These are phyloP conservation scores for Chlorodrepanis virens DNA, from an alignment of 2,113 vertebrate species.

Conservation along the genomic window DNA sequence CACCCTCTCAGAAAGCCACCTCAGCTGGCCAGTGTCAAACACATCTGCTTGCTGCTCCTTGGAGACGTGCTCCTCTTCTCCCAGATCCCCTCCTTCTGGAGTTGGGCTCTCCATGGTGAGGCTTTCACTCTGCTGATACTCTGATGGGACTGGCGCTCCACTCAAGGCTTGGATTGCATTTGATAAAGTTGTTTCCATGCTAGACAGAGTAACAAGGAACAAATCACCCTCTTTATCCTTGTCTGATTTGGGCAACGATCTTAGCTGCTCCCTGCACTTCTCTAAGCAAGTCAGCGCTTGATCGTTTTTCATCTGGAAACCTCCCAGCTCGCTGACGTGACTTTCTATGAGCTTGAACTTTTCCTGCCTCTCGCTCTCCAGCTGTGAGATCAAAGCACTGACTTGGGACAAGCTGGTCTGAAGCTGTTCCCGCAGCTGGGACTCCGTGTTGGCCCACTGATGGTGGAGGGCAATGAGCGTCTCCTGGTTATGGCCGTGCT, in stretches of 20 bases:
- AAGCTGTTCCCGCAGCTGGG: constrained; percentile 78
- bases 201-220: constrained; percentile 72
- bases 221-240: constrained; percentile 63
- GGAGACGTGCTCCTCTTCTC: neutral
- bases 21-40: constrained; percentile 70
- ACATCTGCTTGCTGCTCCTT: neutral
- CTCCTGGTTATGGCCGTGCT: constrained; percentile 75
- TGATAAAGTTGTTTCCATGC: constrained; percentile 77
- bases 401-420: constrained; percentile 78
- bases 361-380: constrained; percentile 71
- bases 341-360: constrained; percentile 46
- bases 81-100: neutral
- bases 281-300: constrained; percentile 84
- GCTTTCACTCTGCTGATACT: constrained; percentile 17
- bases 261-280: constrained; percentile 81
- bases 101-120: neutral
- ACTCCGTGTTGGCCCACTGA: constrained; percentile 75
- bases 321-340: constrained; percentile 60
- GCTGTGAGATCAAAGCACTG: constrained; percentile 69
- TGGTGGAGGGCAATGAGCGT: constrained; percentile 67
- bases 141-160: constrained; percentile 31
- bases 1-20: constrained; percentile 83
- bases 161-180: constrained; percentile 77
- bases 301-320: constrained; percentile 75
- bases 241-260: constrained; percentile 69